phyloP scores from a whole-genome alignment of 1,140 invertebrate species.

The Leucophenga varia region DNA sequence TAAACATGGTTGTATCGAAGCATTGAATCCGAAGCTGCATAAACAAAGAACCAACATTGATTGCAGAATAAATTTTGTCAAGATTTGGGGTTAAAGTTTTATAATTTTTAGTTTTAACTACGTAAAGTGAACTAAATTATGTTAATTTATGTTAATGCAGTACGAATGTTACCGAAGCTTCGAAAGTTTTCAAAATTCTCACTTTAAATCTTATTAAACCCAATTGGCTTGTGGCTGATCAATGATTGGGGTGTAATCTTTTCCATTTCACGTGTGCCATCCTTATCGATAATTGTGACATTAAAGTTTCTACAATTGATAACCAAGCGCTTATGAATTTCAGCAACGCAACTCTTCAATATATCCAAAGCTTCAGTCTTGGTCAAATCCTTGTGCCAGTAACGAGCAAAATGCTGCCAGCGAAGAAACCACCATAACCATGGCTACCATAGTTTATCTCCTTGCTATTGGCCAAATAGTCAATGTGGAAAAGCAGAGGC shows the following conservation, averaged over 20 bases:
- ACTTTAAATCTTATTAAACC: no score
- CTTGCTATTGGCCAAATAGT: slow-evolving; percentile 84
- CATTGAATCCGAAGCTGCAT: no score
- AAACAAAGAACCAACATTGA: no score
- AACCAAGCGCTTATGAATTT: slow-evolving; percentile 88
- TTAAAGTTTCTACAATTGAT: slow-evolving; percentile 90
- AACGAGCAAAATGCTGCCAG: slow-evolving; percentile 89
- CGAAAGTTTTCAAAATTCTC: no score
- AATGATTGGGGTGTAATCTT: slow-evolving; percentile 61
- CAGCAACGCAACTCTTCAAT: slow-evolving; percentile 82
- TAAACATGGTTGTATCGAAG: no score
- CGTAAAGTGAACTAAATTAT: neutral
- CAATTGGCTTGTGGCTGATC: slow-evolving; percentile 2
- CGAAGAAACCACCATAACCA: slow-evolving; percentile 93
- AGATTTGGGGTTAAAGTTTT: no score
- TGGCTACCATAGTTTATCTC: slow-evolving; percentile 88
- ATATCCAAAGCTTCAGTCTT: slow-evolving; percentile 79
- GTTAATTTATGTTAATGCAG: no score
- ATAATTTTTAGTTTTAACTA: no score
- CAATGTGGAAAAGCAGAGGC: slow-evolving; percentile 84
- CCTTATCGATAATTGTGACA: slow-evolving; percentile 80
- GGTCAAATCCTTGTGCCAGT: slow-evolving; percentile 77
- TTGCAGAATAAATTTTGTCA: no score
- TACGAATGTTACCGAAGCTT: no score
- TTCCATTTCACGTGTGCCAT: slow-evolving; percentile 77